Conservation (phyloP, 2,888 invertebrate species). For the Himalopsyche anomala region DNA sequence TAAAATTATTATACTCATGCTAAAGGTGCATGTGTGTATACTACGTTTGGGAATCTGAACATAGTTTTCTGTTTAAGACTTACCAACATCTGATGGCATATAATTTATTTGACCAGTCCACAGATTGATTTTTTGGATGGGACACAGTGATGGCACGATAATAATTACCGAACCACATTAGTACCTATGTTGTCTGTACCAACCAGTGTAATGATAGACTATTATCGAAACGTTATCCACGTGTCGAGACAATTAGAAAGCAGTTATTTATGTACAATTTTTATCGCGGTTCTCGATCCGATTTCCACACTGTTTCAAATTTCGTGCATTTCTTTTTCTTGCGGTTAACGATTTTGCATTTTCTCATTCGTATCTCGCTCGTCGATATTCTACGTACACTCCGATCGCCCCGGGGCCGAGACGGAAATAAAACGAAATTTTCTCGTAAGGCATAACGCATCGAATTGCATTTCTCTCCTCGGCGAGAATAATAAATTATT, state of each 20-base stretch:
- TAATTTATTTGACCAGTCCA: too few species aligned
- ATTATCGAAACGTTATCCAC: not conserved
- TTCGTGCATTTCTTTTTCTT: not conserved
- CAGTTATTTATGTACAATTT: not conserved
- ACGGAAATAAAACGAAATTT: slow-evolving; percentile 28
- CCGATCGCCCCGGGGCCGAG: not conserved
- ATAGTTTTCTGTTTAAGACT: too few species aligned
- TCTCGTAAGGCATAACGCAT: slow-evolving; percentile 17
- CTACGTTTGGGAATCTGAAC: too few species aligned
- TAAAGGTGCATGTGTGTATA: too few species aligned
- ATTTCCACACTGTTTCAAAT: slow-evolving; percentile 1
- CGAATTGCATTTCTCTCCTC: slow-evolving; percentile 16
- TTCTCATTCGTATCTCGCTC: not conserved
- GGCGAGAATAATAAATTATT: slow-evolving; percentile 34
- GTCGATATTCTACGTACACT: not conserved
- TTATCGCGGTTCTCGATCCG: not conserved
- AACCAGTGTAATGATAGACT: too few species aligned
- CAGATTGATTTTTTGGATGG: too few species aligned
- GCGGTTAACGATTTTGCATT: slow-evolving; percentile 13
- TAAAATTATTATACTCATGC: too few species aligned
- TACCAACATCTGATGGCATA: too few species aligned
- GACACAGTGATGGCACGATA: too few species aligned
- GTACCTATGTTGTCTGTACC: too few species aligned
- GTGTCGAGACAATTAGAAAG: not conserved
- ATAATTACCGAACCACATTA: too few species aligned